Percentiles rank a stretch among this genome's conserved stretches.
Conservation (phyloP, 2,888 invertebrate species). For the Tridacna crocea region DNA sequence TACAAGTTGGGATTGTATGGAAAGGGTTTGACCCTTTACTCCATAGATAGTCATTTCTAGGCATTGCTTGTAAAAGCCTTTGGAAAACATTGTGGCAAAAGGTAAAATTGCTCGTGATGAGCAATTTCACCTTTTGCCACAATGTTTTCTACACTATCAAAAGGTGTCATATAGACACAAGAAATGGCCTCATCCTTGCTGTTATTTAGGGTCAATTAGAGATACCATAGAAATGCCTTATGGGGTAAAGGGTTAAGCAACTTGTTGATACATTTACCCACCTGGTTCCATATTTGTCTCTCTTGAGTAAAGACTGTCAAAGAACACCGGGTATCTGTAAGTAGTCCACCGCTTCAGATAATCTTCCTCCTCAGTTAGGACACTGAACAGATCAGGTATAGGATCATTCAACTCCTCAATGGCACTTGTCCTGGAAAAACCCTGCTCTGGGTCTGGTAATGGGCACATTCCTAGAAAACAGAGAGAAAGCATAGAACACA, state of each 20-base stretch:
- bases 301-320: conserved; percentile 87
- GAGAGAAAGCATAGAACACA: not conserved
- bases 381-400: conserved; percentile 92
- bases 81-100: too few relatives aligned
- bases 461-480: conserved; percentile 92
- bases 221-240: too few relatives aligned
- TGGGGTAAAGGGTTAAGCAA: too few relatives aligned
- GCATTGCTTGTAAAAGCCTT: too few relatives aligned
- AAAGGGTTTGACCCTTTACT: too few relatives aligned
- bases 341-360: conserved; percentile 91
- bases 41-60: too few relatives aligned
- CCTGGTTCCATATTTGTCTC: conserved; percentile 32
- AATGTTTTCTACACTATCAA: too few relatives aligned
- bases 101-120: too few relatives aligned
- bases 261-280: not conserved
- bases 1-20: not conserved
- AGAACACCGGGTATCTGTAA: conserved; percentile 88
- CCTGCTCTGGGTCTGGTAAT: conserved; percentile 91
- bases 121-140: too few relatives aligned
- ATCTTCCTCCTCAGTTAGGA: conserved; percentile 92
- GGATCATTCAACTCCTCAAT: conserved; percentile 93
- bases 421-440: conserved; percentile 91
- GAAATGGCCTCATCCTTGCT: too few relatives aligned
- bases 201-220: too few relatives aligned
- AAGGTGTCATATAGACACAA: too few relatives aligned